A percentile compares a stretch with the other conserved stretches of the same genome.
Conservation (phyloP, 1,140 invertebrate genomes). For the Drosophila arizonae region DNA sequence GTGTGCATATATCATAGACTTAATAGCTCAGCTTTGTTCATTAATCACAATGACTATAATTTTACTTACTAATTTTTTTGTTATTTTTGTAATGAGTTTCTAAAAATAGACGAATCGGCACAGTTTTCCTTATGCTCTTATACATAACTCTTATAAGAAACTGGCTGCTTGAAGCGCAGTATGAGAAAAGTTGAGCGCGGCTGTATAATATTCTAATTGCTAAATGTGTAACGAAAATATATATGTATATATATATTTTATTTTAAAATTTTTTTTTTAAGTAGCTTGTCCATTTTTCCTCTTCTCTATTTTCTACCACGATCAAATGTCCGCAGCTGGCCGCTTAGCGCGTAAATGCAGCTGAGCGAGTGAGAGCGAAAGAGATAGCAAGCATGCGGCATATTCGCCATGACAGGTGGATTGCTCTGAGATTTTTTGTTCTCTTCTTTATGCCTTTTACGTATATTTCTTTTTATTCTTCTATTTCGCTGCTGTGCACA, state of each 20-base stretch:
- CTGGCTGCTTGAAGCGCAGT: background rate
- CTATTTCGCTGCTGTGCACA: conserved; percentile 17
- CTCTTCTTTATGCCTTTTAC: conserved; percentile 1
- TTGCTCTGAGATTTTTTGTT: conserved; percentile 8
- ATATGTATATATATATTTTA: background rate
- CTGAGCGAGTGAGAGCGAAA: background rate
- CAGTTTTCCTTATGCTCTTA: background rate
- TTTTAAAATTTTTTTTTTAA: too few relatives aligned
- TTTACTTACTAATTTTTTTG: conserved; percentile 26
- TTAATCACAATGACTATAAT: conserved; percentile 77
- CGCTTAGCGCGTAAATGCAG: background rate
- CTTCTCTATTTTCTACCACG: background rate
- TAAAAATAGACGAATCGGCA: background rate
- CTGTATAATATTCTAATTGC: background rate
- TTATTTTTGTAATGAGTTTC: too few relatives aligned
- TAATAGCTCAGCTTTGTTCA: conserved; percentile 32
- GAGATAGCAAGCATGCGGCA: background rate
- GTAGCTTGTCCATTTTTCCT: too few relatives aligned
- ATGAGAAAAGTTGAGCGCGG: background rate
- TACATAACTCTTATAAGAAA: conserved; percentile 1
- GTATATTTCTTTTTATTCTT: conserved; percentile 26
- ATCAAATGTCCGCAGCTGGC: background rate
- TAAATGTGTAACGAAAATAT: background rate
- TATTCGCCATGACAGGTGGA: conserved; percentile 51
- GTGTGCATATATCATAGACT: background rate